A percentile compares a stretch with the other conserved stretches of the same genome.
These are phyloP conservation scores for Cremastinae sp. DNA, from an alignment of 2,888 invertebrate species.

Conservation along the genomic window DNA sequence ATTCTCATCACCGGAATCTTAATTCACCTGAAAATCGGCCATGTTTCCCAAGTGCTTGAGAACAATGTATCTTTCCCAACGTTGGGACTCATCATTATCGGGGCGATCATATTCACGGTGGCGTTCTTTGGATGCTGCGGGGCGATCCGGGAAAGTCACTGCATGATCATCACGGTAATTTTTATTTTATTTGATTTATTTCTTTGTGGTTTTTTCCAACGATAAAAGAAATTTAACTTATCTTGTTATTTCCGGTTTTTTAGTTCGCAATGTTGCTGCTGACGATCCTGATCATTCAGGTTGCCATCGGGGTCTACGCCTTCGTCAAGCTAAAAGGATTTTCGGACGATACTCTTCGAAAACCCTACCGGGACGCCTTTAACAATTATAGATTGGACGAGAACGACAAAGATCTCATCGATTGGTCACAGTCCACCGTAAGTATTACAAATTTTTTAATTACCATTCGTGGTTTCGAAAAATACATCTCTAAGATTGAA, in stretches of 20 bases:
- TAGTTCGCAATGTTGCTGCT: slow-evolving; percentile 89
- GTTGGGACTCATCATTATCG: slow-evolving; percentile 86
- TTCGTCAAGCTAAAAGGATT: slow-evolving; percentile 85
- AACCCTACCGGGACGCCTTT: slow-evolving; percentile 77
- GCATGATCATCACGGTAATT: slow-evolving; percentile 78
- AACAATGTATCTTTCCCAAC: slow-evolving; percentile 83
- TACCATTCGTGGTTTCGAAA: too few species aligned
- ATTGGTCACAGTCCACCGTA: slow-evolving; percentile 85
- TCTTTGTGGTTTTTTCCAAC: background rate
- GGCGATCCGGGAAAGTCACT: slow-evolving; percentile 77
- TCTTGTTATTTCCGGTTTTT: slow-evolving; percentile 81
- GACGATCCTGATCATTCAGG: slow-evolving; percentile 87
- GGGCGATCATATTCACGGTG: slow-evolving; percentile 83
- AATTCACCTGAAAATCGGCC: slow-evolving; percentile 82
- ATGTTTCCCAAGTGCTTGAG: slow-evolving; percentile 77
- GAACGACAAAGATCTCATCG: slow-evolving; percentile 83
- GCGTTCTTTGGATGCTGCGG: slow-evolving; percentile 80
- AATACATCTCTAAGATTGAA: too few species aligned
- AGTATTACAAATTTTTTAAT: slow-evolving; percentile 53
- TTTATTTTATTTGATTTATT: background rate
- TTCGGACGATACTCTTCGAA: slow-evolving; percentile 80
- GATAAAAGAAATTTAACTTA: slow-evolving; percentile 32
- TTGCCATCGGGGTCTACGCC: slow-evolving; percentile 86
- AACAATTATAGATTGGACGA: slow-evolving; percentile 80
- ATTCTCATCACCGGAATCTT: slow-evolving; percentile 86